Conservation (phyloP, 2,888 invertebrate genomes). For the Aplocera efformata region DNA sequence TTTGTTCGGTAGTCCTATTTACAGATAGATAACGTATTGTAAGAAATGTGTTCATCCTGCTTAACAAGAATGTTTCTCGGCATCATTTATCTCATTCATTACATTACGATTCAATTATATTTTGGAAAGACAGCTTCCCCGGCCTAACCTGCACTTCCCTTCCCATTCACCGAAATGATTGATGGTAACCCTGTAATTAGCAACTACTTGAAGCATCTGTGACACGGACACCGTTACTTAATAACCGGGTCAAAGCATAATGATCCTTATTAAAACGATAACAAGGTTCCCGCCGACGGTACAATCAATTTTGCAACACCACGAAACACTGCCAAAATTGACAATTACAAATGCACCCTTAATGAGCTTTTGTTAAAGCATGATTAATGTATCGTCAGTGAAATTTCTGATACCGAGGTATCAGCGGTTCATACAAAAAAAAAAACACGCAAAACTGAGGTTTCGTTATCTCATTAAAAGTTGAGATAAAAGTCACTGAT, state of each 20-base stretch:
- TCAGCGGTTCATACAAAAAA: constrained; percentile 17
- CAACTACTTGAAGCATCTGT: constrained; percentile 47
- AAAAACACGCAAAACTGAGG: constrained; percentile 8
- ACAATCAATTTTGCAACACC: constrained; percentile 31
- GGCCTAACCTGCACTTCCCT: constrained; percentile 28
- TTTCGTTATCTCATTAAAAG: constrained; percentile 23
- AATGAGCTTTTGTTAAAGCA: constrained; percentile 68
- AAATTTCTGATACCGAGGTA: constrained; percentile 42
- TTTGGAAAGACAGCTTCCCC: constrained; percentile 22
- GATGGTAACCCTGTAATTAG: constrained; percentile 68
- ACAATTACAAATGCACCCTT: constrained; percentile 72
- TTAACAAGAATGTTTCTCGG: constrained; percentile 14
- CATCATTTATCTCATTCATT: constrained; percentile 14
- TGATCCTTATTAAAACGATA: constrained; percentile 37
- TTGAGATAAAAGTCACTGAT: constrained; percentile 21
- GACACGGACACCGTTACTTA: constrained; percentile 37
- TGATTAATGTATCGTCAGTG: constrained; percentile 61
- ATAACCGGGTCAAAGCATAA: constrained; percentile 35
- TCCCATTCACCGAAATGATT: constrained; percentile 53
- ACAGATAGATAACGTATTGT: no score
- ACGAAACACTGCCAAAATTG: constrained; percentile 56
- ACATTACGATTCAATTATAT: constrained; percentile 29
- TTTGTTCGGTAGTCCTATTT: constrained; percentile 4
- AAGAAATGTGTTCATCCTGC: background rate
- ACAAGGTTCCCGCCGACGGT: constrained; percentile 38